A percentile compares a stretch with the other conserved stretches of the same genome.
These are phyloP conservation scores for Danio choprae DNA, from an alignment of 2,797 vertebrate species.

Conservation along the genomic window DNA sequence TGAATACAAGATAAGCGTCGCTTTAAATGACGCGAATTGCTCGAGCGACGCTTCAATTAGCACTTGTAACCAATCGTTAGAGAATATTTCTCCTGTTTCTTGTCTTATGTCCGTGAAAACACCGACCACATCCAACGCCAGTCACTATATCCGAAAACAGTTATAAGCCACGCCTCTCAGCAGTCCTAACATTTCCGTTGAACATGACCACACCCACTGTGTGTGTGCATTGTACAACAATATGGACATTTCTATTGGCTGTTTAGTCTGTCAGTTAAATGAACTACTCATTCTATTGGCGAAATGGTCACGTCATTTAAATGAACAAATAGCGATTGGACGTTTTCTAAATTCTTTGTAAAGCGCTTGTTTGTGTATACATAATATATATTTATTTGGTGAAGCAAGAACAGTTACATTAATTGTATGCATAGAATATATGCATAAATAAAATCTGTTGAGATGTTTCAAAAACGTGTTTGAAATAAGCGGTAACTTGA, in stretches of 20 bases:
- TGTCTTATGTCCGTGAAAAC: not conserved
- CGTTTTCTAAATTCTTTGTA: not conserved
- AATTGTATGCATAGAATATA: not conserved
- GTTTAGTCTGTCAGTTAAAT: conserved; percentile 12
- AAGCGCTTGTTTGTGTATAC: not conserved
- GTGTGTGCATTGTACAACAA: not conserved
- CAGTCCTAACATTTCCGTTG: conserved; percentile 14
- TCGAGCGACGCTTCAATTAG: not conserved
- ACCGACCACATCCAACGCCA: not conserved
- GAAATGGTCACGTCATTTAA: not conserved
- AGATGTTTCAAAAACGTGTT: not conserved
- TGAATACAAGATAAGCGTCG: conserved; percentile 43
- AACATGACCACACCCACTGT: conserved; percentile 21
- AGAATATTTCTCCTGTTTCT: not conserved
- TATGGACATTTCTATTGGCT: conserved; percentile 15
- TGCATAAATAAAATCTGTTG: not conserved
- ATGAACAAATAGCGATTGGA: not conserved
- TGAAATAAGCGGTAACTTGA: not conserved
- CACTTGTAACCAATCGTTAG: not conserved
- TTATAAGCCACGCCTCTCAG: conserved; percentile 20
- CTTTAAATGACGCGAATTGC: conserved; percentile 46
- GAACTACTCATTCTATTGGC: conserved; percentile 11
- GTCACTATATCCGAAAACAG: conserved; percentile 7
- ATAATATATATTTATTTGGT: not conserved
- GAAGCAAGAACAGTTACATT: not conserved